phyloP scores from a whole-genome alignment of 2,888 invertebrate genomes.

The Apotomis turbidana region DNA sequence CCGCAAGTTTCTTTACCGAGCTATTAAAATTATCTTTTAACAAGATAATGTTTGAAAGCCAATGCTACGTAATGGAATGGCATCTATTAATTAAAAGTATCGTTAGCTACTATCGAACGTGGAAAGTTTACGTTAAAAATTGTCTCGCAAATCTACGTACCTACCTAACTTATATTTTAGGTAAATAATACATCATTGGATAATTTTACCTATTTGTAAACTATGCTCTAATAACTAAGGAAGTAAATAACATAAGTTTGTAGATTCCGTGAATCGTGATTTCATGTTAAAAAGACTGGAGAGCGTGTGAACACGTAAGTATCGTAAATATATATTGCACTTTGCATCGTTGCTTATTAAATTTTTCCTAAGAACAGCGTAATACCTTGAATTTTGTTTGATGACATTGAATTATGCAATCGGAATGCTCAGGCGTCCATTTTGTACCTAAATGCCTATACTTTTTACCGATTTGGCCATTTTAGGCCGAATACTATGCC shows the following conservation, averaged over 20 bases:
- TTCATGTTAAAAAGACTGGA: background rate
- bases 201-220: too few relatives aligned
- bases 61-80: conserved; percentile 8
- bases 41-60: conserved; percentile 25
- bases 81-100: background rate
- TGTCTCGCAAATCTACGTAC: background rate
- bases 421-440: conserved; percentile 33
- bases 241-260: too few relatives aligned
- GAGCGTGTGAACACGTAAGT: background rate
- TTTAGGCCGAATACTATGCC: background rate
- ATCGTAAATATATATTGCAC: background rate
- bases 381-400: conserved; percentile 29
- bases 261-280: background rate
- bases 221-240: too few relatives aligned
- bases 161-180: background rate
- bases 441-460: conserved; percentile 28
- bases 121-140: background rate
- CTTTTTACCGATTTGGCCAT: conserved; percentile 20
- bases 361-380: background rate
- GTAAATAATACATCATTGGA: too few relatives aligned
- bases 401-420: conserved; percentile 39
- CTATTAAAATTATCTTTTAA: conserved; percentile 29
- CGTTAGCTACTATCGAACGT: conserved; percentile 5
- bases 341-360: background rate
- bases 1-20: conserved; percentile 16